phyloP scores from a whole-genome alignment of 2,797 vertebrate genomes.

The Tadarida brasiliensis region DNA sequence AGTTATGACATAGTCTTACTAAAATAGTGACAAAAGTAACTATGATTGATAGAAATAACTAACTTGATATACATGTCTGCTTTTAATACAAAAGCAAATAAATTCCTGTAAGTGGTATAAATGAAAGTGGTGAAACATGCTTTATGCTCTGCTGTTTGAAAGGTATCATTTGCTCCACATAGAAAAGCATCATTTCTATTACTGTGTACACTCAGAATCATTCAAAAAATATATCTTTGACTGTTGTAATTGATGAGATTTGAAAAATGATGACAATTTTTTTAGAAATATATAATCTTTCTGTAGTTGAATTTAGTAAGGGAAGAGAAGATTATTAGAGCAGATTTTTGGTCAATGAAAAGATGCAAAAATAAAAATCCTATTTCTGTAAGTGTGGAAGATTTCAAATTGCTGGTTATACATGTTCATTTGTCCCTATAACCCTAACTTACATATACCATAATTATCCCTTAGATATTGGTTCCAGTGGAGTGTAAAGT shows the following conservation, averaged over 20 bases:
- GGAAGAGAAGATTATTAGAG: constrained; percentile 63
- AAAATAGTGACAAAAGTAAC: constrained; percentile 71
- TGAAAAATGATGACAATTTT: constrained; percentile 69
- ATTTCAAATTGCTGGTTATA: constrained; percentile 67
- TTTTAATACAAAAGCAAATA: constrained; percentile 73
- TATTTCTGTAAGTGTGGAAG: constrained; percentile 42
- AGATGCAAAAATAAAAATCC: constrained; percentile 47
- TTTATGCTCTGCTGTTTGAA: constrained; percentile 62
- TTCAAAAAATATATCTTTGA: constrained; percentile 52
- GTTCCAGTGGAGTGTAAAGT: background rate
- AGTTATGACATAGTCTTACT: constrained; percentile 60
- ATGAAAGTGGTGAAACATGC: constrained; percentile 62
- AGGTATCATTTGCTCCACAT: constrained; percentile 66
- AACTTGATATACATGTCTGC: constrained; percentile 62
- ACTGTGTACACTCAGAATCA: constrained; percentile 56
- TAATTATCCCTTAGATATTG: constrained; percentile 55
- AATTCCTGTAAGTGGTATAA: constrained; percentile 70
- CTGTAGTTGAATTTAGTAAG: constrained; percentile 70
- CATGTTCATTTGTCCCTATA: constrained; percentile 42
- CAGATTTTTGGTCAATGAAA: constrained; percentile 58
- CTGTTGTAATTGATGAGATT: constrained; percentile 37
- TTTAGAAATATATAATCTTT: constrained; percentile 67
- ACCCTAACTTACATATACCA: constrained; percentile 25
- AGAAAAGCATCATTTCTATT: constrained; percentile 64
- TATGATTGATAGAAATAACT: constrained; percentile 70